phyloP scores from a whole-genome alignment of 1,140 invertebrate species.

The Drosophila sp. region DNA sequence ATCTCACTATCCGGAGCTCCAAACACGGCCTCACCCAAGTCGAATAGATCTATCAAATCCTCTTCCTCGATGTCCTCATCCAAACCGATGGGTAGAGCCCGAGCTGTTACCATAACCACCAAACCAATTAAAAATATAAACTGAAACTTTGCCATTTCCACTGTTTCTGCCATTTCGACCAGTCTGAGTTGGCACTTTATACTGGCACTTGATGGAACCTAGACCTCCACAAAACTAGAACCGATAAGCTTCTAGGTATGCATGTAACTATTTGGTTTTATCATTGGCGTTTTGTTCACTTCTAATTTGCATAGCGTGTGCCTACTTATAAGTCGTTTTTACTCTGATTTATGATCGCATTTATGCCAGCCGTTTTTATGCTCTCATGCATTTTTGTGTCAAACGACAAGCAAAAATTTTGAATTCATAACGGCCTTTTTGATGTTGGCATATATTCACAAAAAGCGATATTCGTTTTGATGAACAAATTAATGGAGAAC shows the following conservation, averaged over 20 bases:
- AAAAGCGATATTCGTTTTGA: too few species aligned
- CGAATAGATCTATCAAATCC: constrained; percentile 83
- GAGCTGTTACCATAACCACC: constrained; percentile 7
- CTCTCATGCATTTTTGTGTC: constrained; percentile 50
- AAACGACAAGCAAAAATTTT: constrained; percentile 14
- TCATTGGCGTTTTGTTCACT: constrained; percentile 39
- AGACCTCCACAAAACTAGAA: constrained; percentile 59
- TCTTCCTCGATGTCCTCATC: constrained; percentile 68
- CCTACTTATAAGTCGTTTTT: constrained; percentile 34
- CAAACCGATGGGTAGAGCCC: constrained; percentile 23
- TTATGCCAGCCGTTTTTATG: constrained; percentile 46
- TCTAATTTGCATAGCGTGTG: constrained; percentile 59
- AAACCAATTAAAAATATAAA: constrained; percentile 1
- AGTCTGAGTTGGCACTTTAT: constrained; percentile 38
- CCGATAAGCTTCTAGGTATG: constrained; percentile 13
- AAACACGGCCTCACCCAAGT: constrained; percentile 84
- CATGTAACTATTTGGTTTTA: constrained; percentile 38
- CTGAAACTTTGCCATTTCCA: constrained; percentile 50
- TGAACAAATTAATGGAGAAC: too few species aligned
- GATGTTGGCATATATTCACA: too few species aligned
- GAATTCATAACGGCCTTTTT: background rate
- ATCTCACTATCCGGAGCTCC: constrained; percentile 83
- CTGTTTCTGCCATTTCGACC: constrained; percentile 24
- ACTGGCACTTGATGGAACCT: constrained; percentile 41
- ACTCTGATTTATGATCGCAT: constrained; percentile 54